Base-by-base conservation (phyloP, 2,888 invertebrate species). In the Parnassius smintheus region DNA sequence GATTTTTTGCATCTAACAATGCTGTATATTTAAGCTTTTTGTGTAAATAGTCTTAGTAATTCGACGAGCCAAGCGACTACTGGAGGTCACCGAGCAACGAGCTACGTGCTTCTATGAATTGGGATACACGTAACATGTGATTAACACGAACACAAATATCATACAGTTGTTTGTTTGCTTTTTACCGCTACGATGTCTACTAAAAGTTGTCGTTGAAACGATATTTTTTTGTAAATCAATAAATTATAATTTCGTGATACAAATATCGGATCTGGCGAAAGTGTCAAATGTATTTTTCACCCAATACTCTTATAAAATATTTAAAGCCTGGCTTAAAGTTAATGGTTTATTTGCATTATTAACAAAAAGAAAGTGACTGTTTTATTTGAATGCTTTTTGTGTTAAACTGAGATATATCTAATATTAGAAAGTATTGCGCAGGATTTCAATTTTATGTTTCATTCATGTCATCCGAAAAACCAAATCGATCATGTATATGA, bases 21-120 rank as follows among this genome's bases (percentile, higher is more conserved):
- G 91, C 91, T 91, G 91, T 91, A 91, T 79, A 91, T 88, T 81
- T 82, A 80, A 90, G 91, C 90, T 91, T 91, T 91, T 89, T 91
- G 88, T 91, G 91, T 91, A 89, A 85, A 88, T 88, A 91, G 83
- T 81, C 80, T 73, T 86, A 85, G 82, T 80, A 71, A 72, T 76
- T 71, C 76, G 70, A 70, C 74, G 73, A 74, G 78, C 73, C 78
- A 72, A 75, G 75, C 70, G 73, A 66, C 77, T 72, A 63, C 75
- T 62, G 80, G 70, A 74, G 78, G 62, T 78, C 80, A 71, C 56
- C 80, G 80, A 74, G 76, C 75, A 71, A 9, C 62, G 62, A 55
- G 62, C 44, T 41, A 72, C 74, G 72, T 74, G 77, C 77, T 67
- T 69, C 75, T 70, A 69, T 72, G 73, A 71, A 76, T 67, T 74